Conservation (phyloP, 64 coral and sea anemone species). For the Astreopora myriophthalma region DNA sequence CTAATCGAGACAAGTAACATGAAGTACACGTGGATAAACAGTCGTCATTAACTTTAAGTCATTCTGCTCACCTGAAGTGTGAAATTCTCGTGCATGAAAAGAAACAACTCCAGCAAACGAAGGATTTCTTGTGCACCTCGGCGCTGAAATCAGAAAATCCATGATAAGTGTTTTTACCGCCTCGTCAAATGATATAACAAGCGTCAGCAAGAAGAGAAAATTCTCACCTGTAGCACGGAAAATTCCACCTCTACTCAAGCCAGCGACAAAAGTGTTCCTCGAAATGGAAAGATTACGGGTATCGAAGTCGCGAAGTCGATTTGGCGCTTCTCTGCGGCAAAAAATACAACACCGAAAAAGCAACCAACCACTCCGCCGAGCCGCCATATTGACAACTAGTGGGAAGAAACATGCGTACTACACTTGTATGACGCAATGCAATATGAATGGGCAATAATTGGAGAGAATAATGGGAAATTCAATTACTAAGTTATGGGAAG, state of each 20-base stretch:
- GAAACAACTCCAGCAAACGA: conserved; percentile 24
- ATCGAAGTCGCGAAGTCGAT: not conserved
- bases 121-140: not conserved
- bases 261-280: not conserved
- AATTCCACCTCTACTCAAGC: not conserved
- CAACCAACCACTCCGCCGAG: conserved; percentile 5
- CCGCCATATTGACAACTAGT: conserved; percentile 75
- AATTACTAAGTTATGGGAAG: too few relatives aligned
- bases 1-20: too few relatives aligned
- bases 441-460: not conserved
- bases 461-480: not conserved
- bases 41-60: not conserved
- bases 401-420: not conserved
- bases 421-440: conserved; percentile 15
- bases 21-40: not conserved
- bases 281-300: conserved; percentile 21
- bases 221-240: conserved; percentile 20
- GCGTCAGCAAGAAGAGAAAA: not conserved
- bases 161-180: not conserved
- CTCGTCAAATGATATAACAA: not conserved
- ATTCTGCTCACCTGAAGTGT: conserved; percentile 57
- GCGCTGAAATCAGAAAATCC: conserved; percentile 21
- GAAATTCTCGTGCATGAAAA: conserved; percentile 49
- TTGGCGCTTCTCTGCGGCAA: conserved; percentile 50
- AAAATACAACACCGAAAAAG: conserved; percentile 63